phyloP scores from a whole-genome alignment of 2,888 invertebrate genomes.

The Coenonympha glycerion region DNA sequence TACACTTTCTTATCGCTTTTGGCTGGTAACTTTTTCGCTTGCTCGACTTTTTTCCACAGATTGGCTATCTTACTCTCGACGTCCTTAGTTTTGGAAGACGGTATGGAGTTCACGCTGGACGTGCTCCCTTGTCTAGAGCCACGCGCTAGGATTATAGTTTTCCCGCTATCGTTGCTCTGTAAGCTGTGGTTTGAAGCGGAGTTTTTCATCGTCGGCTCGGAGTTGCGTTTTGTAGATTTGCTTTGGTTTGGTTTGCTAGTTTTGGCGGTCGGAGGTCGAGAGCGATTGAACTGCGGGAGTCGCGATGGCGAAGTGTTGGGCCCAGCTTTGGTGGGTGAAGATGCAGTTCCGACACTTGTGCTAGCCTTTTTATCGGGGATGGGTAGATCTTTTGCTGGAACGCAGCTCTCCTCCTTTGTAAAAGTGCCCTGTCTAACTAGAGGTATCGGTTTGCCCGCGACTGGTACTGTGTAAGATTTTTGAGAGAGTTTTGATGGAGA shows the following conservation, averaged over 20 bases:
- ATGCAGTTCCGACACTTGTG: slow-evolving; percentile 37
- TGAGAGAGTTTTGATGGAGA: slow-evolving; percentile 48
- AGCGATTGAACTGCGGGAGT: slow-evolving; percentile 52
- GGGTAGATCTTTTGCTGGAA: slow-evolving; percentile 55
- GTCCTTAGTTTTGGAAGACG: slow-evolving; percentile 77
- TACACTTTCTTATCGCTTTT: slow-evolving; percentile 78
- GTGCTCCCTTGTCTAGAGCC: slow-evolving; percentile 61
- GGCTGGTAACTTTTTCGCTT: slow-evolving; percentile 76
- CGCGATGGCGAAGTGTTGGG: slow-evolving; percentile 65
- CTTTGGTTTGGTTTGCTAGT: slow-evolving; percentile 34
- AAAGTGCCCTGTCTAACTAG: slow-evolving; percentile 93
- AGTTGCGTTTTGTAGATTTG: slow-evolving; percentile 35
- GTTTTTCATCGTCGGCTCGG: slow-evolving; percentile 57
- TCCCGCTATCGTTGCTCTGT: slow-evolving; percentile 70
- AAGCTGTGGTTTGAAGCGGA: slow-evolving; percentile 76
- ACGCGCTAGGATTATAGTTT: slow-evolving; percentile 58
- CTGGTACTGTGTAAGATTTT: slow-evolving; percentile 41
- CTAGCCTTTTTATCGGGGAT: slow-evolving; percentile 47
- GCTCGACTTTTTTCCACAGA: slow-evolving; percentile 86
- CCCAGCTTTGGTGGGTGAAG: slow-evolving; percentile 45
- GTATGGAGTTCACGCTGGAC: slow-evolving; percentile 78
- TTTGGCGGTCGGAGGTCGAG: slow-evolving; percentile 47
- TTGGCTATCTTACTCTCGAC: slow-evolving; percentile 87
- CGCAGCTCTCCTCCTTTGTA: slow-evolving; percentile 85
- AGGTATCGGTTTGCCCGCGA: slow-evolving; percentile 61